A percentile compares a stretch with the other conserved stretches of the same genome.
Conservation (phyloP, 2,888 invertebrate species). For the Tenthredo livida region DNA sequence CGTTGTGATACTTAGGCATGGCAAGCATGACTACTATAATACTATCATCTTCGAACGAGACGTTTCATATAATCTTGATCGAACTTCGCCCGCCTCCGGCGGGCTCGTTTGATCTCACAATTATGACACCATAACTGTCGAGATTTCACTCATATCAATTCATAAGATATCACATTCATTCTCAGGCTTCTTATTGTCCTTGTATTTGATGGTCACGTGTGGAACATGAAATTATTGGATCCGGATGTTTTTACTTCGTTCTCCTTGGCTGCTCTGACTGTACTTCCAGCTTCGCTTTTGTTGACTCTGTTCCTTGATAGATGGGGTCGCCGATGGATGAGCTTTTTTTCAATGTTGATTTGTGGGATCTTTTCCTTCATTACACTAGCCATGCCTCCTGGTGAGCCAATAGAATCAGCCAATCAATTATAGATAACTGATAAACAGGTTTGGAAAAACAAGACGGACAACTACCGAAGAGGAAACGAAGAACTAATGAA, state of each 20-base stretch:
- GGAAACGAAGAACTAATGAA: too few relatives aligned
- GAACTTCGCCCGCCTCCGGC: too few relatives aligned
- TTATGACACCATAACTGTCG: neutral
- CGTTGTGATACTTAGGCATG: too few relatives aligned
- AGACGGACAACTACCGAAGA: too few relatives aligned
- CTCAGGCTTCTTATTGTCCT: conserved; percentile 88
- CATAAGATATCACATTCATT: neutral
- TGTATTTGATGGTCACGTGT: conserved; percentile 93
- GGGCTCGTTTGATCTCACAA: too few relatives aligned
- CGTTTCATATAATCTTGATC: too few relatives aligned
- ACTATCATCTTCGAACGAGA: too few relatives aligned
- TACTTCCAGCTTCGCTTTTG: conserved; percentile 90
- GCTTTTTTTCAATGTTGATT: conserved; percentile 89
- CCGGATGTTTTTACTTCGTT: conserved; percentile 91
- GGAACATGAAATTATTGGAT: conserved; percentile 92
- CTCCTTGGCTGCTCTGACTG: conserved; percentile 90
- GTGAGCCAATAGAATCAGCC: conserved; percentile 75
- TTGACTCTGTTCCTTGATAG: conserved; percentile 88
- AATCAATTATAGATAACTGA: too few relatives aligned
- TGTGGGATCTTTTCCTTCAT: conserved; percentile 90
- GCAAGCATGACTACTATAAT: too few relatives aligned
- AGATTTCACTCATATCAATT: too few relatives aligned
- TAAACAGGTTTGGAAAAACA: too few relatives aligned
- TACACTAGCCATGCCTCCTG: conserved; percentile 87
- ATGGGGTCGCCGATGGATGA: conserved; percentile 92